Evolutionary conservation across 2,888 invertebrate species (phyloP), one percentile per base, ranked within the genome.

Genomic region (Meteorus cinctellus): DNA sequence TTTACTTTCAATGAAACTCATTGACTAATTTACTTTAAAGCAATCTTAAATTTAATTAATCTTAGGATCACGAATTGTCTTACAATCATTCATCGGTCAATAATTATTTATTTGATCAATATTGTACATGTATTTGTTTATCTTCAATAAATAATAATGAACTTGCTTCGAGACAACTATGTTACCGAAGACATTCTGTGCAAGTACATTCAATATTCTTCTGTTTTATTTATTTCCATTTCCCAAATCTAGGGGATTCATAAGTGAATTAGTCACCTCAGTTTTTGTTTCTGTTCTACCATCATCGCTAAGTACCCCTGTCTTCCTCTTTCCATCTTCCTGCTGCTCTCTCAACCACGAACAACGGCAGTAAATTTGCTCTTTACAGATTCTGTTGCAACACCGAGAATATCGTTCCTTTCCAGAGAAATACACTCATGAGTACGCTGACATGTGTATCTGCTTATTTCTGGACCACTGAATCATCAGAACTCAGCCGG

Each of bases 391-490:
- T 72, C 12, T 68, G 48, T 67, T 31, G 51, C 14, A 45, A 72
- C 65, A 76, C 78, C 76, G 62, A 77, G 79, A 80, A 80, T 79
- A 79, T 72, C 69, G 68, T 63, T 63, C 62, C 72, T 5, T 55
- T 67, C 60, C 63, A 69, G 65, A 68, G 65, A 48, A 31, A 69
- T 63, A 29, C n/a, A 14, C n/a, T 62, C 55, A 86, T n/a, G 84
- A 88, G 88, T 88, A 82, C 88, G 85, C 88, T 87, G 88, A 88
- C 87, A 87, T 85, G 83, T 84, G 80, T 81, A 81, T 77, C 80
- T 77, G 84, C 82, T 84, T 89, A 89, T 89, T 89, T 88, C 82
- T 85, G 83, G 86, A 83, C 77, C 74, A 82, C 85, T 89, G 89
- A 89, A 86, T 89, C 88, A 89, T 80, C 82, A 78, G 82, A 84